Percentiles rank a stretch among this genome's conserved stretches.
These are phyloP conservation scores for Mus pahari DNA, from an alignment of 2,113 vertebrate species.

Conservation along the genomic window DNA sequence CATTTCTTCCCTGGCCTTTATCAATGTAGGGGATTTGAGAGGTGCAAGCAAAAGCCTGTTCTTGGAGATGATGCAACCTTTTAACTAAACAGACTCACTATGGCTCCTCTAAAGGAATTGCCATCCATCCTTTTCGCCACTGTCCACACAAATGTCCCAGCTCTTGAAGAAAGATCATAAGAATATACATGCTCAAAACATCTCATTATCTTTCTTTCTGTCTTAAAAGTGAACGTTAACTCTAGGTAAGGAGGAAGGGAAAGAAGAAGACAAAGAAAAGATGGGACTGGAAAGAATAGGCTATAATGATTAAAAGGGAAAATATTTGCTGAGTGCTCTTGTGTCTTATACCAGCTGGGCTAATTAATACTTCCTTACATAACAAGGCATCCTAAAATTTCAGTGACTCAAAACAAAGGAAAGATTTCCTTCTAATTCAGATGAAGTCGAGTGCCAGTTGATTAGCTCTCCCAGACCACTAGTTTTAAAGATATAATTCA, in stretches of 20 bases:
- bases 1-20: conserved; percentile 58
- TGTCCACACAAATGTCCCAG: neutral
- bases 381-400: neutral
- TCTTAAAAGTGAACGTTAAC: neutral
- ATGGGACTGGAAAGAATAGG: neutral
- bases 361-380: neutral
- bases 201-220: neutral
- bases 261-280: neutral
- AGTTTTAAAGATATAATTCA: neutral
- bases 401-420: neutral
- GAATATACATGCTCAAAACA: neutral
- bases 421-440: neutral
- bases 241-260: neutral
- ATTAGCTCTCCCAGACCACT: neutral
- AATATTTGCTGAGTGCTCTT: neutral
- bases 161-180: neutral
- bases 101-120: neutral
- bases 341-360: neutral
- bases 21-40: neutral
- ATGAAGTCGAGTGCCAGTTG: neutral
- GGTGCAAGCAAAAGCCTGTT: neutral
- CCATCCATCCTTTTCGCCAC: neutral
- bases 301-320: neutral
- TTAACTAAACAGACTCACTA: conserved; percentile 38
- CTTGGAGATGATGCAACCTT: conserved; percentile 23